These are phyloP conservation scores for Hyperoodon ampullatus DNA, from an alignment of 2,113 vertebrate genomes.

Conservation along the genomic window DNA sequence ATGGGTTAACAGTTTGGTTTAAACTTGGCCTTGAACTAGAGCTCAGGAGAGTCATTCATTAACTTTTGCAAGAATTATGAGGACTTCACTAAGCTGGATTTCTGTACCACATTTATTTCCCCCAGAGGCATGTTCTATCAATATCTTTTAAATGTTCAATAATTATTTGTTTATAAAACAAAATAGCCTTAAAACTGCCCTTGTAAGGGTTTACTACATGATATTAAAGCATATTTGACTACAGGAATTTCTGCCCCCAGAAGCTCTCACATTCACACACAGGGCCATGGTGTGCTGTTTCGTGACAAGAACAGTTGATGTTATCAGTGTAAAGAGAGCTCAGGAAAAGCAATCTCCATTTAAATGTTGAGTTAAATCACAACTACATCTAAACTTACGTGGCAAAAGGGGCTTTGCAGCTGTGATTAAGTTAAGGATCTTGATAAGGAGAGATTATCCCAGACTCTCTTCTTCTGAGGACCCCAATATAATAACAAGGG, in stretches of 20 bases:
- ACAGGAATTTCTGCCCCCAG: background rate
- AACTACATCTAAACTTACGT: background rate
- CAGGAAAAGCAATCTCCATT: background rate
- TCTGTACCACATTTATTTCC: background rate
- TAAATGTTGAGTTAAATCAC: background rate
- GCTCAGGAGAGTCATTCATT: background rate
- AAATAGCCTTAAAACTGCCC: background rate
- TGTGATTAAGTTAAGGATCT: background rate
- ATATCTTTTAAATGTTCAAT: slow-evolving; percentile 38
- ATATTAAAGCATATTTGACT: background rate
- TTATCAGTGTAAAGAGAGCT: background rate
- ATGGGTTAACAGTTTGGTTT: background rate
- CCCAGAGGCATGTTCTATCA: background rate
- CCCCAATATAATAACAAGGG: background rate
- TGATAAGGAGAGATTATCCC: background rate
- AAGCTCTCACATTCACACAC: background rate
- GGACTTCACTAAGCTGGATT: background rate
- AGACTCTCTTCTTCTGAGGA: background rate
- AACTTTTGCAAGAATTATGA: background rate
- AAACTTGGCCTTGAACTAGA: background rate
- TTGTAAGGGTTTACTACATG: background rate
- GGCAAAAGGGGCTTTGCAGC: background rate
- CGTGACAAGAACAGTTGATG: background rate
- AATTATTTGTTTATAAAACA: background rate
- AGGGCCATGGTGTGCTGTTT: background rate